phyloP scores from a whole-genome alignment of 2,888 invertebrate species.

The Chloroclystis v-ata region DNA sequence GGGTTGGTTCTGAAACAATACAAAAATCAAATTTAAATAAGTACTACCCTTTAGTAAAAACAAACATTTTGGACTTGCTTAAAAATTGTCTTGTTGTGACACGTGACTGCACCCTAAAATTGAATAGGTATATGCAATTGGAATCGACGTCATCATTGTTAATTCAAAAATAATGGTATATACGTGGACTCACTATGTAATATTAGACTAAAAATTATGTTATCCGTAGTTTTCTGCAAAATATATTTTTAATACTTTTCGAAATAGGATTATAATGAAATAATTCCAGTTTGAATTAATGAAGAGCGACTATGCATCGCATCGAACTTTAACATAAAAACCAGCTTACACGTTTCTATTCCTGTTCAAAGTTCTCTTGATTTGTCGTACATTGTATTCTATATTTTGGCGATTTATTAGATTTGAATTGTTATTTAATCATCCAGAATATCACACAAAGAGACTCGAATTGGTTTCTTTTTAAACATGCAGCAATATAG shows the following conservation, averaged over 20 bases:
- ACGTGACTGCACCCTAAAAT: no score
- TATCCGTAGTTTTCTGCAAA: no score
- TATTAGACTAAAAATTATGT: slow-evolving; percentile 22
- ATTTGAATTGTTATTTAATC: slow-evolving; percentile 30
- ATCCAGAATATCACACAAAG: slow-evolving; percentile 55
- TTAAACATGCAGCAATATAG: slow-evolving; percentile 38
- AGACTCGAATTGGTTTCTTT: slow-evolving; percentile 57
- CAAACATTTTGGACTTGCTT: no score
- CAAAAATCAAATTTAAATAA: slow-evolving; percentile 5
- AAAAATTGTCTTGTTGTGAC: no score
- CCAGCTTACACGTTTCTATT: slow-evolving; percentile 37
- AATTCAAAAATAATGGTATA: no score
- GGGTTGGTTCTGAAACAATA: slow-evolving; percentile 54
- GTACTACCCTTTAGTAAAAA: background rate
- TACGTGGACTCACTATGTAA: no score
- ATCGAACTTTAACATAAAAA: slow-evolving; percentile 34
- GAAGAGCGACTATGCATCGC: no score
- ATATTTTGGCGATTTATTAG: slow-evolving; percentile 10
- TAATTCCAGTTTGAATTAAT: no score
- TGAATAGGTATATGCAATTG: no score
- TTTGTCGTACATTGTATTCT: slow-evolving; percentile 28
- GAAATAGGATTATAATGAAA: no score
- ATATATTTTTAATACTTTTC: no score
- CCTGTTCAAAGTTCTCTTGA: slow-evolving; percentile 31
- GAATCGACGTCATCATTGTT: no score